phyloP scores from a whole-genome alignment of 2,888 invertebrate genomes.

The Eupeodes luniger region DNA sequence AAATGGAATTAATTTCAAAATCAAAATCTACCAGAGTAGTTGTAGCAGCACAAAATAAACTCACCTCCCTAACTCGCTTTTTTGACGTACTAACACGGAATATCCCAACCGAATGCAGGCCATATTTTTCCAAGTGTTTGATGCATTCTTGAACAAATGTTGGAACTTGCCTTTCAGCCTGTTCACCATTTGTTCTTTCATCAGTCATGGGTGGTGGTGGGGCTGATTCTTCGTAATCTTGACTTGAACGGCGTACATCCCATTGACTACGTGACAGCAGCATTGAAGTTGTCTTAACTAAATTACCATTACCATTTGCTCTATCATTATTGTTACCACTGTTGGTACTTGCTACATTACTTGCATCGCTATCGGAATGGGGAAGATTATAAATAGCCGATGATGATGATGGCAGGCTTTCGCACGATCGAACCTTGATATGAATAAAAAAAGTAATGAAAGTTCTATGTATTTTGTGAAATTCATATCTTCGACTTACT shows the following conservation, averaged over 20 bases:
- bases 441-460: not conserved
- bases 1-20: too few relatives aligned
- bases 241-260: conserved; percentile 84
- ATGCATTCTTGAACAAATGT: conserved; percentile 92
- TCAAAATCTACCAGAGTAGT: too few relatives aligned
- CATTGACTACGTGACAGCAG: conserved; percentile 85
- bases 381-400: conserved; percentile 70
- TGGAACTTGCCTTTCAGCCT: conserved; percentile 86
- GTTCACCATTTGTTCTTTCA: conserved; percentile 79
- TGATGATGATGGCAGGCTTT: conserved; percentile 86
- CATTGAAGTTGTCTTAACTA: conserved; percentile 84
- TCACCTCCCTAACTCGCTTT: conserved; percentile 95
- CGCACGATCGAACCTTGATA: conserved; percentile 90
- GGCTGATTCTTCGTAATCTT: conserved; percentile 81
- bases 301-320: conserved; percentile 77
- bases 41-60: conserved; percentile 48
- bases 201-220: conserved; percentile 80
- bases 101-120: conserved; percentile 93
- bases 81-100: conserved; percentile 97
- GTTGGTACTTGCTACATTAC: conserved; percentile 52
- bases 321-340: conserved; percentile 84
- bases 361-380: conserved; percentile 49
- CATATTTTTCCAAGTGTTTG: conserved; percentile 91
- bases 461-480: not conserved
- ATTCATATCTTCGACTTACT: conserved; percentile 10